Evolutionary conservation across 1,140 invertebrate genomes (phyloP).

Genomic region (Pomacea maculata): DNA sequence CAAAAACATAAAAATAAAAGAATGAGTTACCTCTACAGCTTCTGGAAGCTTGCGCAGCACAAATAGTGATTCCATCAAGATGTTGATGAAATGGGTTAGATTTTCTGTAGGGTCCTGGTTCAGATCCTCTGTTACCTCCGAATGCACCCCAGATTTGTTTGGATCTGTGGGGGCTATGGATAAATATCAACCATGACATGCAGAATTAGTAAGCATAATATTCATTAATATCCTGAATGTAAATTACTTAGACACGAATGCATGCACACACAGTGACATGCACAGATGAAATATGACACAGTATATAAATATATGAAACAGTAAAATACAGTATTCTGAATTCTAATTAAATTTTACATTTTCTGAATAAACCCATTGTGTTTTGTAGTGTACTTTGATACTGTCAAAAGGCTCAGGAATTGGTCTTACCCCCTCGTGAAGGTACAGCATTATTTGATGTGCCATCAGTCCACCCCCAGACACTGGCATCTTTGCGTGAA

Average conservation of each 20-base stretch:
- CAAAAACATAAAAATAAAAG: background rate
- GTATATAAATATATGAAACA: no score
- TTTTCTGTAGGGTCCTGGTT: slow-evolving; percentile 76
- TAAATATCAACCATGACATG: background rate
- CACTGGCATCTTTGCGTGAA: slow-evolving; percentile 32
- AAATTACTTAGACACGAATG: no score
- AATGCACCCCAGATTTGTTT: background rate
- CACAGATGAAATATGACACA: no score
- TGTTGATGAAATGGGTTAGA: slow-evolving; percentile 77
- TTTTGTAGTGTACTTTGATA: no score
- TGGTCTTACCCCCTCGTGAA: background rate
- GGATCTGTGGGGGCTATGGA: background rate
- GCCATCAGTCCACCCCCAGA: slow-evolving; percentile 33
- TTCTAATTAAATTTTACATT: no score
- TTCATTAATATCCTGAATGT: no score
- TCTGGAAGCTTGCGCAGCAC: slow-evolving; percentile 85
- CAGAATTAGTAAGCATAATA: background rate
- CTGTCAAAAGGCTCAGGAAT: background rate
- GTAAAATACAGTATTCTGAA: no score
- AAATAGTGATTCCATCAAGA: slow-evolving; percentile 87
- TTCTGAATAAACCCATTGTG: no score
- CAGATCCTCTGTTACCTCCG: slow-evolving; percentile 70
- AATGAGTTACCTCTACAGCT: slow-evolving; percentile 76
- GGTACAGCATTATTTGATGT: background rate
- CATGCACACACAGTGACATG: no score